phyloP scores from a whole-genome alignment of 2,888 invertebrate genomes.

The Eretmocerus hayati region DNA sequence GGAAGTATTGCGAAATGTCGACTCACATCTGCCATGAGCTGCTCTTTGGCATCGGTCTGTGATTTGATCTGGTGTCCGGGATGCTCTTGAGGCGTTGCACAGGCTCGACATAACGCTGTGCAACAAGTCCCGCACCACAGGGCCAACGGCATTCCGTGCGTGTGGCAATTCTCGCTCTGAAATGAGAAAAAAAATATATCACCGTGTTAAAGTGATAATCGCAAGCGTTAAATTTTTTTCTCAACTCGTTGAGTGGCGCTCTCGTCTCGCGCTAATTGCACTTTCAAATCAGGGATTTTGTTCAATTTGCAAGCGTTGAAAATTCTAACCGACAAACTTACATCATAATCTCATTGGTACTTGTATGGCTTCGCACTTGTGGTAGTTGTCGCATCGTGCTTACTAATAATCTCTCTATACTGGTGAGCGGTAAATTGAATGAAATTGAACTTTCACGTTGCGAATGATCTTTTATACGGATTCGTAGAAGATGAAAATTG shows the following conservation, averaged over 20 bases:
- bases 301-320: neutral
- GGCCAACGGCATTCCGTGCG: conserved; percentile 65
- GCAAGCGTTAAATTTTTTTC: neutral
- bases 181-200: conserved; percentile 14
- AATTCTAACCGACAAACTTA: conserved; percentile 23
- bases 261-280: neutral
- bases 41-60: conserved; percentile 60
- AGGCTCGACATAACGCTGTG: conserved; percentile 59
- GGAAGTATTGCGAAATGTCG: neutral
- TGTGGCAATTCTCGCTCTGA: conserved; percentile 59
- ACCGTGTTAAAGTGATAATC: neutral
- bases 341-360: conserved; percentile 33
- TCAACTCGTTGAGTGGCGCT: neutral
- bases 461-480: conserved; percentile 1
- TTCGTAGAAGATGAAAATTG: too few relatives aligned
- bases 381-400: neutral
- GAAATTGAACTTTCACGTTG: conserved; percentile 2
- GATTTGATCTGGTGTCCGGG: conserved; percentile 62
- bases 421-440: conserved; percentile 3
- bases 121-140: conserved; percentile 66
- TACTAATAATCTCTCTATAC: neutral
- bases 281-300: neutral
- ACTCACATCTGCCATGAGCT: conserved; percentile 56
- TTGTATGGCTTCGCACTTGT: conserved; percentile 30
- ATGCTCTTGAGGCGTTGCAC: conserved; percentile 60